A percentile compares a stretch with the other conserved stretches of the same genome.
These are phyloP conservation scores for Drosophila trapezifrons DNA, from an alignment of 1,140 invertebrate genomes.

Conservation along the genomic window DNA sequence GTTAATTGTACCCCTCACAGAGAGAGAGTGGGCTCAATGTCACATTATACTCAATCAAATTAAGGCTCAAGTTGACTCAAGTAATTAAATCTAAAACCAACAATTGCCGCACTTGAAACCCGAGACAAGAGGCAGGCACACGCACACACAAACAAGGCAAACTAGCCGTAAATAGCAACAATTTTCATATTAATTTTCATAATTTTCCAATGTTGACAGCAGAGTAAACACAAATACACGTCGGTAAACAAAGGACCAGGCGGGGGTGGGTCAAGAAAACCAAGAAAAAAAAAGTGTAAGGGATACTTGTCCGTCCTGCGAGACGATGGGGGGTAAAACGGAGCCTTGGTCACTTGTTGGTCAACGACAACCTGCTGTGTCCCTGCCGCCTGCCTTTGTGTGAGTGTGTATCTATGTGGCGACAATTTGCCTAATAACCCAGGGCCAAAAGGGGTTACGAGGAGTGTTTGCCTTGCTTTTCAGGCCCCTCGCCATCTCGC, in stretches of 20 bases:
- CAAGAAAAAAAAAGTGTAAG: conserved; percentile 55
- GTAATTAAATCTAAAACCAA: conserved; percentile 81
- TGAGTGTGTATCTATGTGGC: conserved; percentile 44
- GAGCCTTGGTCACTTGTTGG: conserved; percentile 65
- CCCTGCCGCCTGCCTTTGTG: conserved; percentile 8
- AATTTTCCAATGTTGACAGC: conserved; percentile 80
- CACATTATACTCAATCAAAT: conserved; percentile 80
- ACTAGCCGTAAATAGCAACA: conserved; percentile 72
- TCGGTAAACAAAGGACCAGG: conserved; percentile 55
- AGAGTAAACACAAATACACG: conserved; percentile 74
- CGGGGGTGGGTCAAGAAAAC: conserved; percentile 4
- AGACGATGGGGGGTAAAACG: conserved; percentile 35
- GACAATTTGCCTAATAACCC: conserved; percentile 78
- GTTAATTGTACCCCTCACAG: conserved; percentile 42
- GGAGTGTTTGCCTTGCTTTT: conserved; percentile 26
- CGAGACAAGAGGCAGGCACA: conserved; percentile 9
- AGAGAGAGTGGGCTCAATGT: conserved; percentile 45
- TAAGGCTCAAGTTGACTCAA: conserved; percentile 75
- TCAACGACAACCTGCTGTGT: conserved; percentile 71
- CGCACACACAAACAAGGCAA: conserved; percentile 27
- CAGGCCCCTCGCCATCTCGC: conserved; percentile 1
- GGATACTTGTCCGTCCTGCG: conserved; percentile 53
- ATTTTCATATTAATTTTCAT: conserved; percentile 83
- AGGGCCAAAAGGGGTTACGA: conserved; percentile 2
- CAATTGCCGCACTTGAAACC: conserved; percentile 64